Conservation (phyloP, 2,113 vertebrate species). For the Mastomys natalensis region DNA sequence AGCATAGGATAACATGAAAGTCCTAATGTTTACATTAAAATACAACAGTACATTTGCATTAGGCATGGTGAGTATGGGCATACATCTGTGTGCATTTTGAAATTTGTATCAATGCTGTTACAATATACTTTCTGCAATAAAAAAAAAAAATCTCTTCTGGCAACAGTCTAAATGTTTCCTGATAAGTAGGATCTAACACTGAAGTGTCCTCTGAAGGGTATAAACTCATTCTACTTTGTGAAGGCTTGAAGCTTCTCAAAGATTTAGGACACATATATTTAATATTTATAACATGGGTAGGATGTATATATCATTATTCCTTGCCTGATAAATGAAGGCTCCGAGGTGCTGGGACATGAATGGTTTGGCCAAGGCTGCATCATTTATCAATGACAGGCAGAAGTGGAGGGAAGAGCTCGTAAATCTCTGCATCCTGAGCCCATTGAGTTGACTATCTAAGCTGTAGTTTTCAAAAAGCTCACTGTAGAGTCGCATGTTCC, state of each 20-base stretch:
- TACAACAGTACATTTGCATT: not conserved
- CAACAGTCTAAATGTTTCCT: not conserved
- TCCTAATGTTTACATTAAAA: slow-evolving; percentile 8
- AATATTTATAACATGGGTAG: slow-evolving; percentile 69
- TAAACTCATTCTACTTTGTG: slow-evolving; percentile 46
- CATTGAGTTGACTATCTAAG: not conserved
- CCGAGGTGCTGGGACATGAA: slow-evolving; percentile 40
- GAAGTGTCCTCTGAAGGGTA: slow-evolving; percentile 39
- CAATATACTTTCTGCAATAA: not conserved
- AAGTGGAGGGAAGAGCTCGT: slow-evolving; percentile 15
- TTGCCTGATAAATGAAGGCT: slow-evolving; percentile 69
- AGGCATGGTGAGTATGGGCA: not conserved
- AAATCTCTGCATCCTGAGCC: slow-evolving; percentile 41
- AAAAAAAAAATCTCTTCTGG: slow-evolving; percentile 45
- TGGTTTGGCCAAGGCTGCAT: slow-evolving; percentile 47
- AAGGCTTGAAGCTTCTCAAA: slow-evolving; percentile 59
- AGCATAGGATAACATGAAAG: slow-evolving; percentile 33
- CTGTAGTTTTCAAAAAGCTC: slow-evolving; percentile 21
- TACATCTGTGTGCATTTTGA: not conserved
- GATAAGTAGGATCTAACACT: slow-evolving; percentile 35
- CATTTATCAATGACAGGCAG: slow-evolving; percentile 60
- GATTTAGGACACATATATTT: slow-evolving; percentile 49
- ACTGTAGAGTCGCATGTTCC: not conserved
- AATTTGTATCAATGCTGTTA: slow-evolving; percentile 21
- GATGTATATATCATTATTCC: slow-evolving; percentile 46